Evolutionary conservation across 2,113 vertebrate genomes (phyloP), one percentile per base, ranked within the genome.

Genomic region (Malurus alboscapulatus): DNA sequence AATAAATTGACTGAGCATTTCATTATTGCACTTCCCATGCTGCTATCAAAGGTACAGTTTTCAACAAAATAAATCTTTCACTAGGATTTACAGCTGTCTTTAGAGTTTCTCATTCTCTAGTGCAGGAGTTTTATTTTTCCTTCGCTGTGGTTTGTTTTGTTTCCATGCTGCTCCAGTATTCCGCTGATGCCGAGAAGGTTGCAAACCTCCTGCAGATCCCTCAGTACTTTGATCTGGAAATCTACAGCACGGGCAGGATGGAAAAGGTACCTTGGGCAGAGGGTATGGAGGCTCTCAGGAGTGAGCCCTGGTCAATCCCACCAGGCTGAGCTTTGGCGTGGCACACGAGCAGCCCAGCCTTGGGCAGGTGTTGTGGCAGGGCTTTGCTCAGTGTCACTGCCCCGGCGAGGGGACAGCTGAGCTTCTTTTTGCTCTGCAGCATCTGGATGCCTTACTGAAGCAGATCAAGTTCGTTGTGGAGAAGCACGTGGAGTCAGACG

Each of bases 1-100:
- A 99, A 99, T 97, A 99, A 99, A 96, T 94, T 99, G 97, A 99
- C 99, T 7, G 99, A 99, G 87, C 99, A 99, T 97, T 99, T 99
- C 98, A 99, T 99, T 97, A 99, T 99, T 97, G 99, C 99, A 90
- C 98, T 99, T 96, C 99, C 99, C 79, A 99, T 99, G 99, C 97
- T 99, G 45, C 96, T 99, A 34, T 99, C 99, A 89, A 99, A 99
- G 99, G 99, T 99, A 98, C 21, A 32, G 27, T 94, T 79, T 87
- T 18, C 55, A 86, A 48, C 36, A 19, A 63, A 79, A 42, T 71
- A 54, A 55, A 72, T 61, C 65, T 57, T 29, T 65, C 53, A 7
- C 42, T 91, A 67, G 55, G 48, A 7, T 84, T 93, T 87, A 57
- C 57, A 82, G 22, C 48, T 90, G 26, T 38, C 25, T 87, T 68